phyloP scores from a whole-genome alignment of 2,797 vertebrate genomes.

The Oryzias sinensis region DNA sequence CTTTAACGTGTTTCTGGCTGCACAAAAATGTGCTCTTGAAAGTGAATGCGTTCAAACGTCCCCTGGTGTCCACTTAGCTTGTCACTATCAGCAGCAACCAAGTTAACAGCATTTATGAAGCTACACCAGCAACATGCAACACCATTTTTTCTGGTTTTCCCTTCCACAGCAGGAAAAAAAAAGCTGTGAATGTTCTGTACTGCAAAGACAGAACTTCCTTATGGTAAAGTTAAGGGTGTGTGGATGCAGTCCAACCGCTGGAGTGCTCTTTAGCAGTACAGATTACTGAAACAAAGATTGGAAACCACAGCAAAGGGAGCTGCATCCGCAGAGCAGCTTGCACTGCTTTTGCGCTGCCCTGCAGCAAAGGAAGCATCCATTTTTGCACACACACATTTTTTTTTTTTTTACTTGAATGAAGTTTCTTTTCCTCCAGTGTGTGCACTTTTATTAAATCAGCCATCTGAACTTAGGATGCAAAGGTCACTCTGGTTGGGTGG shows the following conservation, averaged over 20 bases:
- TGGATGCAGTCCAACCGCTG: not conserved
- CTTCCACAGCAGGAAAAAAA: no score
- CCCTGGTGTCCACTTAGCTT: no score
- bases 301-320: slow-evolving; percentile 55
- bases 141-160: no score
- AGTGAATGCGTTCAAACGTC: no score
- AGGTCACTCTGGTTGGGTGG: not conserved
- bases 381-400: slow-evolving; percentile 13
- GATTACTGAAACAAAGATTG: slow-evolving; percentile 23
- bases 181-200: no score
- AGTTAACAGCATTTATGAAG: not conserved
- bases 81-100: not conserved
- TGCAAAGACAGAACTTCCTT: not conserved
- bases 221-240: slow-evolving; percentile 4
- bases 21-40: no score
- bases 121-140: no score
- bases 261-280: not conserved
- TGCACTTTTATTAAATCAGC: not conserved
- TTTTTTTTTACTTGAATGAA: slow-evolving; percentile 14
- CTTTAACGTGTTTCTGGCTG: no score
- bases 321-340: slow-evolving; percentile 49
- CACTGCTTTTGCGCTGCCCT: slow-evolving; percentile 36
- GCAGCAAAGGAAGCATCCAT: slow-evolving; percentile 43
- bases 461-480: slow-evolving; percentile 33
- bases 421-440: slow-evolving; percentile 1